These are phyloP conservation scores for Amiota communis DNA, from an alignment of 2,888 invertebrate species.

Conservation along the genomic window DNA sequence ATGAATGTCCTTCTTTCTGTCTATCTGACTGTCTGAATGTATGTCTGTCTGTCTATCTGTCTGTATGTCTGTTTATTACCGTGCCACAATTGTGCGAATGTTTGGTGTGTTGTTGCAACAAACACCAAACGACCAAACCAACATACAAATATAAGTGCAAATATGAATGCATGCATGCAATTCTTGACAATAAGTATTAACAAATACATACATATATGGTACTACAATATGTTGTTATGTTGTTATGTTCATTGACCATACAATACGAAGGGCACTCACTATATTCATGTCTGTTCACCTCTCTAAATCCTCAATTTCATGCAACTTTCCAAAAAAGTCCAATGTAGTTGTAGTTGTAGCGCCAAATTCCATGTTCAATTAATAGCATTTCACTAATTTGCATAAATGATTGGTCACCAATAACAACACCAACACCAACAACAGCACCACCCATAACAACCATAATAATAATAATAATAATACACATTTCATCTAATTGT, in stretches of 20 bases:
- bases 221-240: no score
- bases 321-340: background rate
- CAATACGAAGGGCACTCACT: background rate
- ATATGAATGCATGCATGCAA: no score
- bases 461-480: background rate
- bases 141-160: no score
- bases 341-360: background rate
- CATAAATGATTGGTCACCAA: conserved; percentile 15
- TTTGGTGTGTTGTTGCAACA: no score
- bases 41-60: background rate
- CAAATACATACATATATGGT: no score
- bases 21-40: background rate
- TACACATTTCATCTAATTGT: conserved; percentile 21
- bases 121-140: no score
- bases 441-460: background rate
- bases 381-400: conserved; percentile 14
- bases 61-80: no score
- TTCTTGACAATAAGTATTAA: no score
- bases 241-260: conserved; percentile 9
- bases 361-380: conserved; percentile 24
- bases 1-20: background rate
- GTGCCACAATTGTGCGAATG: no score
- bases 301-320: background rate
- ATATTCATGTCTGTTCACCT: no score
- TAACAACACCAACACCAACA: background rate